Percentiles rank a stretch among this genome's conserved stretches.
Conservation (phyloP, 2,888 invertebrate species). For the Harpagoxenus sublaevis region DNA sequence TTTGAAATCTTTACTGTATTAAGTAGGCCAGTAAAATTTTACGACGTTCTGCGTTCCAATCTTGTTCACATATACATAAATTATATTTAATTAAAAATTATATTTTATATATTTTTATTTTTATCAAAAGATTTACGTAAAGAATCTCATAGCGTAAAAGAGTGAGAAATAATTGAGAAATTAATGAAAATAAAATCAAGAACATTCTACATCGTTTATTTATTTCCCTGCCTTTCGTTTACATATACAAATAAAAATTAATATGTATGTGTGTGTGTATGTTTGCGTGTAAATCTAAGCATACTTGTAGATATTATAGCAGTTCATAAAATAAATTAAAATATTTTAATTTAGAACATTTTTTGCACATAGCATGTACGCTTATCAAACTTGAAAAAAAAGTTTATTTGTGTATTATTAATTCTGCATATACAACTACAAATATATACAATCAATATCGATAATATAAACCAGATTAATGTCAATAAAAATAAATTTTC, state of each 20-base stretch:
- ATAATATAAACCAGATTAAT: neutral
- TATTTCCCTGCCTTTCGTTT: neutral
- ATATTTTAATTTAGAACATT: neutral
- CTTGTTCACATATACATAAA: neutral
- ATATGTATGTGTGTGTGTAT: neutral
- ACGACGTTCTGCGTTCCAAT: neutral
- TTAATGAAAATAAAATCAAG: conserved; percentile 25
- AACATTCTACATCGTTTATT: neutral
- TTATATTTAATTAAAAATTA: conserved; percentile 42
- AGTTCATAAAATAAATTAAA: conserved; percentile 1
- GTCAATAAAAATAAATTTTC: neutral
- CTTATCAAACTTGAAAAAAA: neutral
- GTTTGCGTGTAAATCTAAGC: neutral
- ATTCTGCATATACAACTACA: neutral
- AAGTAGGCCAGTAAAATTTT: conserved; percentile 11
- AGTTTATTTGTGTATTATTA: neutral
- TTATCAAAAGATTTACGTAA: conserved; percentile 14
- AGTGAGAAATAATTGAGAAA: neutral
- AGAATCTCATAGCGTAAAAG: conserved; percentile 9
- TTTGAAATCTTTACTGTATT: conserved; percentile 15
- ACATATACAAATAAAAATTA: neutral
- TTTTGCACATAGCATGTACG: no score
- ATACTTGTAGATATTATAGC: neutral
- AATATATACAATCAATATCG: neutral
- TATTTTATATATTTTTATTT: conserved; percentile 57